Evolutionary conservation across 2,888 invertebrate genomes (phyloP).

Genomic region (Ormyrus pomaceus): DNA sequence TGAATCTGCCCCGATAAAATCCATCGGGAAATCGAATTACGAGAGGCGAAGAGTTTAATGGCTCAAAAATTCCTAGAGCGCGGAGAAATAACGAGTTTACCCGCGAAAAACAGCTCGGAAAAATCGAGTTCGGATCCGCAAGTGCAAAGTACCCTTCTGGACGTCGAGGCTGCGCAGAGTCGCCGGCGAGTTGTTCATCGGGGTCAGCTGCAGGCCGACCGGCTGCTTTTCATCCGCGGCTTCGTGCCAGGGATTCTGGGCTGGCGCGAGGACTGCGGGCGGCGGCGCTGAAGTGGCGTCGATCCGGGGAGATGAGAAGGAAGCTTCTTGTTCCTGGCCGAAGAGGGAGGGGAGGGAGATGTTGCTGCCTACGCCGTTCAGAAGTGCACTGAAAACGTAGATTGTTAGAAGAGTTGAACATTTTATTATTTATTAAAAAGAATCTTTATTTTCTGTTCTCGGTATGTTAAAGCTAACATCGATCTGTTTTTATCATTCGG

Average conservation of each 20-base stretch:
- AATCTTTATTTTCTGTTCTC: no score
- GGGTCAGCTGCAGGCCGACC: constrained; percentile 67
- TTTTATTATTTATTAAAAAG: no score
- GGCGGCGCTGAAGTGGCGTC: constrained; percentile 17
- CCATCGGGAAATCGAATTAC: no score
- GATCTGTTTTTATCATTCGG: no score
- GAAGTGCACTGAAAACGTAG: constrained; percentile 62
- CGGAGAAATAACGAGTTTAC: no score
- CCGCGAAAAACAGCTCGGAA: no score
- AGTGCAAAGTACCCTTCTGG: constrained; percentile 56
- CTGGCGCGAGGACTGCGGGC: constrained; percentile 8
- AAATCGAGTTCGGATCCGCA: no score
- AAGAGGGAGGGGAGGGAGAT: constrained; percentile 70
- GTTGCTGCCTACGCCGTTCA: constrained; percentile 71
- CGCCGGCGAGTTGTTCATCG: constrained; percentile 64
- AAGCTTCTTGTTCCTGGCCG: constrained; percentile 66
- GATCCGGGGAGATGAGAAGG: not conserved
- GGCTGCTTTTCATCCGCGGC: constrained; percentile 51
- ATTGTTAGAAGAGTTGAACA: no score
- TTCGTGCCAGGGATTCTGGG: constrained; percentile 45
- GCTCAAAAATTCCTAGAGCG: no score
- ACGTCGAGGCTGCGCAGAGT: constrained; percentile 63
- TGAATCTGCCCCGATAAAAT: no score
- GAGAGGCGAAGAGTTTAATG: no score
- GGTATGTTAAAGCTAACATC: no score